A percentile compares a stretch with the other conserved stretches of the same genome.
phyloP scores from a whole-genome alignment of 2,797 vertebrate genomes.

The Sebastes goodei region DNA sequence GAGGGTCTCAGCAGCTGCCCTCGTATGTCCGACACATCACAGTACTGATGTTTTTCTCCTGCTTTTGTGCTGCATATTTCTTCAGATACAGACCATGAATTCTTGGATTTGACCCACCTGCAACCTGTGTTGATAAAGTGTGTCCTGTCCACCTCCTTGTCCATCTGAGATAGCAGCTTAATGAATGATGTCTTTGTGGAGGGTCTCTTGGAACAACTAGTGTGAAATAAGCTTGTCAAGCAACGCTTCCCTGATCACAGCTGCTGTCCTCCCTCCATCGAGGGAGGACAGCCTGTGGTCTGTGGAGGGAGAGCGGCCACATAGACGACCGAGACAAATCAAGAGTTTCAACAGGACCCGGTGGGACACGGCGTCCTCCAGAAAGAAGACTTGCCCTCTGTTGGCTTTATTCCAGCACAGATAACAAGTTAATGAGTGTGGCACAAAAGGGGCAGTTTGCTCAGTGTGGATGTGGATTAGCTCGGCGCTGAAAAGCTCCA shows the following conservation, averaged over 20 bases:
- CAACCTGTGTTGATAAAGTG: background rate
- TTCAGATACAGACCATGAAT: background rate
- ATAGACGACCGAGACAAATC: slow-evolving; percentile 22
- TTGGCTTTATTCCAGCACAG: background rate
- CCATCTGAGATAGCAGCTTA: background rate
- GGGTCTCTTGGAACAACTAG: slow-evolving; percentile 15
- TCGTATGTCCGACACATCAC: background rate
- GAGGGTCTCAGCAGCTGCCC: background rate
- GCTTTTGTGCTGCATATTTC: background rate
- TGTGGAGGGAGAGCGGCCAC: background rate
- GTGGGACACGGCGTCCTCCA: background rate
- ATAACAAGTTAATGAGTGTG: slow-evolving; percentile 12
- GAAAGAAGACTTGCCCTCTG: background rate
- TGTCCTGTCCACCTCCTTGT: background rate
- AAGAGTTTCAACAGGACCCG: slow-evolving; percentile 19
- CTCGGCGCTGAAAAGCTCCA: background rate
- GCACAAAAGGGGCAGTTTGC: background rate
- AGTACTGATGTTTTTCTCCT: background rate
- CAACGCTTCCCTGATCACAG: slow-evolving; percentile 31
- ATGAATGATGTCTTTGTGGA: slow-evolving; percentile 51
- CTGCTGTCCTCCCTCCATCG: slow-evolving; percentile 37
- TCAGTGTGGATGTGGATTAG: background rate
- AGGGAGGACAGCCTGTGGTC: slow-evolving; percentile 27
- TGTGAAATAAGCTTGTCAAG: slow-evolving; percentile 29
- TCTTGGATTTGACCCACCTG: background rate